A percentile compares a stretch with the other conserved stretches of the same genome.
Conservation (phyloP, 64 coral and sea anemone species). For the Trachythela sp. region DNA sequence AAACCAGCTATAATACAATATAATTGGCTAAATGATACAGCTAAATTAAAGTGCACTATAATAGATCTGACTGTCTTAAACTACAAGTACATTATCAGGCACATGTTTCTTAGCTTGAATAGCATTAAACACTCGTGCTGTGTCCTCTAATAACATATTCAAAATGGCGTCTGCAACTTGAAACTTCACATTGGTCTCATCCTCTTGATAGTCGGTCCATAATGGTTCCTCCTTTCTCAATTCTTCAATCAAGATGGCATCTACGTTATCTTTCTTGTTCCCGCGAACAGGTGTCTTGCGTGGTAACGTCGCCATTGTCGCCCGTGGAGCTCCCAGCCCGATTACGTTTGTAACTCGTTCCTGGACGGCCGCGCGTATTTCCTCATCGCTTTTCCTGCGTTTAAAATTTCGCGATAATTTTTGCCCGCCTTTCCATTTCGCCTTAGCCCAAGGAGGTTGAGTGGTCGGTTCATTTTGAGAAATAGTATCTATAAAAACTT, state of each 20-base stretch:
- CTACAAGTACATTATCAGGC: slow-evolving; percentile 4
- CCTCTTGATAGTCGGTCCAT: slow-evolving; percentile 95
- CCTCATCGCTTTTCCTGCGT: slow-evolving; percentile 56
- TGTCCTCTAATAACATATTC: slow-evolving; percentile 75
- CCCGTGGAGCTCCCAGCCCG: slow-evolving; percentile 68
- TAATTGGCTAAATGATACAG: no score
- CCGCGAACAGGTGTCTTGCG: slow-evolving; percentile 89
- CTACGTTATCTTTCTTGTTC: slow-evolving; percentile 87
- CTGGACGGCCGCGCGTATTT: slow-evolving; percentile 66
- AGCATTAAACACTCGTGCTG: slow-evolving; percentile 86
- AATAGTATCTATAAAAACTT: slow-evolving; percentile 68
- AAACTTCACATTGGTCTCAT: slow-evolving; percentile 94
- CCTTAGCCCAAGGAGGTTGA: slow-evolving; percentile 74
- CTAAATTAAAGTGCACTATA: no score
- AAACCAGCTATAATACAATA: no score
- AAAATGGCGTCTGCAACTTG: slow-evolving; percentile 98
- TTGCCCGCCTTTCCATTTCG: slow-evolving; percentile 64
- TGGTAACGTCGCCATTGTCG: slow-evolving; percentile 66
- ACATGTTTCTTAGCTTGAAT: slow-evolving; percentile 41
- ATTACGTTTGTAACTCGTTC: slow-evolving; percentile 77
- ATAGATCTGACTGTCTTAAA: no score
- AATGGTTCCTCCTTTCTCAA: slow-evolving; percentile 85
- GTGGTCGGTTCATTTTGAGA: slow-evolving; percentile 52
- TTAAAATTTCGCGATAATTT: slow-evolving; percentile 68
- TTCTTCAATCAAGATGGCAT: slow-evolving; percentile 94